Conservation (phyloP, 1,140 invertebrate species). For the Oreohelix idahoensis region DNA sequence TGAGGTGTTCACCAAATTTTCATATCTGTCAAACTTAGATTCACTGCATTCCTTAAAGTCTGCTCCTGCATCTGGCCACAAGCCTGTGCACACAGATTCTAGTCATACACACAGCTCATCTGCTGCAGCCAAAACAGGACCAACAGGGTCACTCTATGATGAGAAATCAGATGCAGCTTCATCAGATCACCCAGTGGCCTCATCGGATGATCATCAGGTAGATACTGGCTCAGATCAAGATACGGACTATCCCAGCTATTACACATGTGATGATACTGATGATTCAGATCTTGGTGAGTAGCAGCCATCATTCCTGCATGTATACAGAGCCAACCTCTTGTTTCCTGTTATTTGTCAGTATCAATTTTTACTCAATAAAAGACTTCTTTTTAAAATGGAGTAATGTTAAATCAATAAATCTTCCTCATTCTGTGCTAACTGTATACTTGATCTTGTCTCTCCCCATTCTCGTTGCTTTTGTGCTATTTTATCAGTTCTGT, state of each 20-base stretch:
- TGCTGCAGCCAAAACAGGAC: background rate
- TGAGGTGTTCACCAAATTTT: constrained; percentile 52
- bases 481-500: too few species aligned
- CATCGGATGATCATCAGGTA: background rate
- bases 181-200: background rate
- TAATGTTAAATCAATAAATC: too few species aligned
- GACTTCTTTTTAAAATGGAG: too few species aligned
- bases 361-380: too few species aligned
- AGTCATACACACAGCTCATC: background rate
- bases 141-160: background rate
- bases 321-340: too few species aligned
- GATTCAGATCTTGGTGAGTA: background rate
- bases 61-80: background rate
- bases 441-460: too few species aligned
- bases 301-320: background rate
- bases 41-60: background rate
- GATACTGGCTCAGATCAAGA: background rate
- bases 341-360: too few species aligned
- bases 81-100: background rate
- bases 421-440: too few species aligned
- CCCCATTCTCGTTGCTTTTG: too few species aligned
- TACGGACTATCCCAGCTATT: background rate
- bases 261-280: background rate
- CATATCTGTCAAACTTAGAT: background rate
- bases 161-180: background rate